Base-by-base conservation (phyloP, 2,888 invertebrate genomes). In the Clepsis dumicolana region DNA sequence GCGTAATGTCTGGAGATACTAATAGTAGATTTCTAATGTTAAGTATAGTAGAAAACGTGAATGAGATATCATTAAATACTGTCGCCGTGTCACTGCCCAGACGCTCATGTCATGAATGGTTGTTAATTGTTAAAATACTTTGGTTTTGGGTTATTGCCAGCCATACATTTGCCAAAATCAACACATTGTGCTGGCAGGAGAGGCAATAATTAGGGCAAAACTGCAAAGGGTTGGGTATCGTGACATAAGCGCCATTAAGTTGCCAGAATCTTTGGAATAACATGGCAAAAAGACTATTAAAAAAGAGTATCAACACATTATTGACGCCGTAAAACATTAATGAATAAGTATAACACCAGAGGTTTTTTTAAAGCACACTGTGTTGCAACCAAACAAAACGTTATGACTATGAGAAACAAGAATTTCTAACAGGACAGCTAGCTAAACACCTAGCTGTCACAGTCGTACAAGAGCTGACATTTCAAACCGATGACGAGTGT, bases 101-200 rank as follows among this genome's bases (percentile, higher is more conserved):
- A 59, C 48, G 59, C 29, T 24, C 16, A 12, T 48, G 27, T 61
- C 35, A 48, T 62, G 35, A 66, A 66, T 66, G 54, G 54, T 48
- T 53, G 54, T 35, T 35, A 29, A 52, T 41, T 16, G 18, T 56
- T 67, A 29, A 18, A 24, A 50, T 56, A 56, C 64, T 61, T 38
- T 29, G 38, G 18, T 50, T 38, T 57, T 67, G 67, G 67, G 38
- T 24, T 29, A 63, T 41, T 38, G 67, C 67, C 67, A 67, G 48
- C n/a, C 44, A 48, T 38, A 38, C 27, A 44, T 62, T 48, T 57
- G 67, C 67, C 67, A 67, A 67, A 63, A 67, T 67, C 67, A 67
- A 67, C 57, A 67, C 67, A 50, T 63, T 67, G 57, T 27, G 50
- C 50, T 57, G 63, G 67, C 67, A 50, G 57, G 38, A 8, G 27